Evolutionary conservation across 2,113 vertebrate species (phyloP).

Genomic region (Plotosus lineatus): DNA sequence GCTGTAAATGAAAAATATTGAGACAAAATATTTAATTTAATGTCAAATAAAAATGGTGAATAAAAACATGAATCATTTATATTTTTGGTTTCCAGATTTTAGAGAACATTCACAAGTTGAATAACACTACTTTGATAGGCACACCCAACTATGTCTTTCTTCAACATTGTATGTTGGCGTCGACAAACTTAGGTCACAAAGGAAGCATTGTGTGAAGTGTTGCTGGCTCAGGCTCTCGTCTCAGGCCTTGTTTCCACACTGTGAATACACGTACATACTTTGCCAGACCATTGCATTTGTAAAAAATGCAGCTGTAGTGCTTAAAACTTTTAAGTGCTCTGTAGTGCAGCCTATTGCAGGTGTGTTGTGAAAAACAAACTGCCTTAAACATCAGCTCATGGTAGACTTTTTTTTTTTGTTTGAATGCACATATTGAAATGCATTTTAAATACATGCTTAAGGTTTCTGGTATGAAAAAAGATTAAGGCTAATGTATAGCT

Average conservation of each 20-base stretch:
- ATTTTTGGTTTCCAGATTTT: neutral
- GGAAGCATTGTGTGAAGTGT: conserved; percentile 53
- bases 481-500: neutral
- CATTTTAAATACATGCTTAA: neutral
- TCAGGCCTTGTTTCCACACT: conserved; percentile 25
- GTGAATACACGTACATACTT: conserved; percentile 7
- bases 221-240: conserved; percentile 36
- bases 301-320: conserved; percentile 36
- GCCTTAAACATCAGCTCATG: neutral
- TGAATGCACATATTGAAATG: neutral
- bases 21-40: too few species aligned
- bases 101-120: neutral
- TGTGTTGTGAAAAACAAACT: conserved; percentile 1
- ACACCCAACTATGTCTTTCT: conserved; percentile 36
- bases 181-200: conserved; percentile 54
- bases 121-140: conserved; percentile 32
- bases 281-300: conserved; percentile 37
- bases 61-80: too few species aligned
- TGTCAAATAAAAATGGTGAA: too few species aligned
- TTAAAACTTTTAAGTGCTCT: conserved; percentile 3
- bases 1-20: too few species aligned
- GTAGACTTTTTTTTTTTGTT: too few species aligned
- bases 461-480: neutral
- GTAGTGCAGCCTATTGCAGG: neutral
- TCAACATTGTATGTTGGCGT: conserved; percentile 44